Conservation (phyloP, 1,140 invertebrate genomes). For the Drosophila ohnishii region DNA sequence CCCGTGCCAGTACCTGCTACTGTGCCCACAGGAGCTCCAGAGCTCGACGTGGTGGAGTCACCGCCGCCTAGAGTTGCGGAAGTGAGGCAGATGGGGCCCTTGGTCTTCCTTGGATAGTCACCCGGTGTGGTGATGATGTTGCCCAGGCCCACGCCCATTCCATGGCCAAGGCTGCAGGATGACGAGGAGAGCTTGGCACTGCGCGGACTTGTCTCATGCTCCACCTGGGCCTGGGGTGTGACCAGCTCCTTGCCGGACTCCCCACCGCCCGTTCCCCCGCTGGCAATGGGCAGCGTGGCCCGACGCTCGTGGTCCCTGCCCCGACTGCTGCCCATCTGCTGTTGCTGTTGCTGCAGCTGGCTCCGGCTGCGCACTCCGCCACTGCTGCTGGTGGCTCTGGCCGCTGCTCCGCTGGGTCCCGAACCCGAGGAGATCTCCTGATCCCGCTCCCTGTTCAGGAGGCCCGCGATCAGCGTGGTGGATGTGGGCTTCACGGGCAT, state of each 20-base stretch:
- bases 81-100: conserved; percentile 77
- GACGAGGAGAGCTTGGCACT: conserved; percentile 72
- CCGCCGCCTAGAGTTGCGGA: conserved; percentile 10
- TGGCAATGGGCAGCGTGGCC: conserved; percentile 76
- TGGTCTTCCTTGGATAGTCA: conserved; percentile 78
- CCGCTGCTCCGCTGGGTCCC: conserved; percentile 14
- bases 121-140: conserved; percentile 79
- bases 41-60: conserved; percentile 3
- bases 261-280: conserved; percentile 14
- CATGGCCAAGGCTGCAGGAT: conserved; percentile 70
- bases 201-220: conserved; percentile 63
- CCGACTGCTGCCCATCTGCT: conserved; percentile 24
- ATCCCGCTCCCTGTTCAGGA: conserved; percentile 78
- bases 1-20: background rate
- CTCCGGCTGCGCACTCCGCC: conserved; percentile 41
- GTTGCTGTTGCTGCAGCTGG: conserved; percentile 34
- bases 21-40: background rate
- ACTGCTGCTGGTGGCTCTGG: conserved; percentile 38
- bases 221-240: conserved; percentile 22
- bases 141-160: conserved; percentile 54
- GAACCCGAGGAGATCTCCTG: conserved; percentile 31
- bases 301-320: conserved; percentile 65
- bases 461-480: conserved; percentile 74
- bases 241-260: conserved; percentile 36
- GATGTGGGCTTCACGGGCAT: conserved; percentile 79